Conservation (phyloP, 2,113 vertebrate genomes). For the Gavialis gangeticus region DNA sequence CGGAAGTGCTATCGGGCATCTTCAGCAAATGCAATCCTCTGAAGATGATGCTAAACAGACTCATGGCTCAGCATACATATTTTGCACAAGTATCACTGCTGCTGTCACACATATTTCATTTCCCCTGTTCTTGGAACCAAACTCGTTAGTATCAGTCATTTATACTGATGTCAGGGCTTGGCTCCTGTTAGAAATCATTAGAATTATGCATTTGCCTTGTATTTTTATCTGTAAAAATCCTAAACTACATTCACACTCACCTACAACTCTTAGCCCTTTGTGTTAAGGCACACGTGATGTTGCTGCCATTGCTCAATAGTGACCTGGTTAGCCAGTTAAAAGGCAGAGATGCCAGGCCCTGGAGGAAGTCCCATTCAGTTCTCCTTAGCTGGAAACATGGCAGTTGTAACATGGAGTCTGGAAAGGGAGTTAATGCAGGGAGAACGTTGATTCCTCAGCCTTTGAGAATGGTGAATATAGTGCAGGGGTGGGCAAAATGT, state of each 20-base stretch:
- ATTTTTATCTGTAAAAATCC: not conserved
- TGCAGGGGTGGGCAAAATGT: too few species aligned
- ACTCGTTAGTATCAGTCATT: not conserved
- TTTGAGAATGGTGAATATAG: not conserved
- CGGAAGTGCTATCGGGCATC: not conserved
- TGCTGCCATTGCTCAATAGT: conserved; percentile 31
- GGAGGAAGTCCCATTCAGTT: conserved; percentile 12
- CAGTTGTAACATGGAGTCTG: conserved; percentile 10
- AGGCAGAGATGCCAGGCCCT: not conserved
- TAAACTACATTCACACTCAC: conserved; percentile 17
- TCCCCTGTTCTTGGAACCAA: not conserved
- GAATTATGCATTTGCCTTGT: conserved; percentile 15
- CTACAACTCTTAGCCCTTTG: not conserved
- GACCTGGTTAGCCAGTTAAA: conserved; percentile 26
- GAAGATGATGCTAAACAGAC: not conserved
- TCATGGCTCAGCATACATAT: not conserved
- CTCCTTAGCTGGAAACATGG: not conserved
- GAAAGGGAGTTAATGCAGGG: not conserved
- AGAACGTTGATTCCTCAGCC: conserved; percentile 21
- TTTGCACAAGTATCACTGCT: not conserved
- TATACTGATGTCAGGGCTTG: not conserved
- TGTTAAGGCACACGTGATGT: conserved; percentile 55
- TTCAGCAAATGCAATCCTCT: not conserved
- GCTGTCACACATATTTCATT: not conserved
- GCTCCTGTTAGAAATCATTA: conserved; percentile 41